Base-by-base conservation (phyloP, 2,888 invertebrate species). In the Tetheella fluctuosa region DNA sequence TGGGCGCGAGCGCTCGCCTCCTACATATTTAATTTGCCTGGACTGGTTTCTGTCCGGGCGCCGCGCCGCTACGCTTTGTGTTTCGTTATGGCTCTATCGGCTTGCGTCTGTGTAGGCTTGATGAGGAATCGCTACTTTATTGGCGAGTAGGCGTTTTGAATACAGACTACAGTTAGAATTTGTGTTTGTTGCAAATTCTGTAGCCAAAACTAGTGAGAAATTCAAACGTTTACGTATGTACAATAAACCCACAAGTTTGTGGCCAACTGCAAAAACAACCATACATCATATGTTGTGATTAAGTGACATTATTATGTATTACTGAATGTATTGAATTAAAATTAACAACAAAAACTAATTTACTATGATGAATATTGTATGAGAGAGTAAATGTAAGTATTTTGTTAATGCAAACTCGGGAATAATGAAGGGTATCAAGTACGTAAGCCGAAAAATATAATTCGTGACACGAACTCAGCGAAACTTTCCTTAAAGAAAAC, bases 21-120 rank as follows among this genome's bases (percentile, higher is more conserved):
- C 89, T 92, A 91, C 92, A 93, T 93, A 93, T 92, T 92, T 93
- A 92, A 93, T 93, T 91, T 89, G 88, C 87, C 86, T 83, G 87
- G 90, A 91, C 91, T 90, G 91, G 91, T 90, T 91, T 89, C 87
- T 87, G 89, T 85, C 86, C 85, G 85, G 85, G 88, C 83, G 81
- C 79, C 68, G n/a, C 68, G 68, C 70, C 86, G 84, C 85, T 79
- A 73, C 87, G 89, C 90, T 90, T 90, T 89, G 88, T 88, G 87
- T 86, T 88, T 86, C 85, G 89, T 91, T 92, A 92, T 88, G 91
- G 88, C 92, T 91, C 88, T 90, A 91, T 91, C 86, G 85, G 77
- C 67, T 71, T 68, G 77, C 72, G 70, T 70, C 76, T 72, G 74
- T 76, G 60, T 61, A 56, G 76, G 72, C 73, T 71, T 76, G 78